phyloP scores from a whole-genome alignment of 2,888 invertebrate species.

The Clostera curtula region DNA sequence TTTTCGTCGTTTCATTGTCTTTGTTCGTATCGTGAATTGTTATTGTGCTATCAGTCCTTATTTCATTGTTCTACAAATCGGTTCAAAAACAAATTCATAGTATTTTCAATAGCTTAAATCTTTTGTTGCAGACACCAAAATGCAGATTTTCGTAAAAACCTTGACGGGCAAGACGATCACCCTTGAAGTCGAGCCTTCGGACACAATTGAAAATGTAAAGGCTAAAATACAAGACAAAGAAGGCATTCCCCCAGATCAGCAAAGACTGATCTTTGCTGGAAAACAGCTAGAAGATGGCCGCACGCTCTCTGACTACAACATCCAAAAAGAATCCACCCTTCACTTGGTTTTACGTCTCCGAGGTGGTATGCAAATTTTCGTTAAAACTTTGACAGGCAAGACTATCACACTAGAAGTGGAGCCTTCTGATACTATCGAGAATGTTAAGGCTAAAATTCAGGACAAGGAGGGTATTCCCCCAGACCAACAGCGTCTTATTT shows the following conservation, averaged over 20 bases:
- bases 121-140: constrained; percentile 47
- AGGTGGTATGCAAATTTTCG: constrained; percentile 87
- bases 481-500: constrained; percentile 76
- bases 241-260: constrained; percentile 32
- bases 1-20: constrained; percentile 54
- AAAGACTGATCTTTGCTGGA: constrained; percentile 27
- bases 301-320: constrained; percentile 27
- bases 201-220: constrained; percentile 30
- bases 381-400: constrained; percentile 91
- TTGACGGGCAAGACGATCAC: constrained; percentile 39
- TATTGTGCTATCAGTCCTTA: too few relatives aligned
- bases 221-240: constrained; percentile 28
- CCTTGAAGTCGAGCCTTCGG: constrained; percentile 30
- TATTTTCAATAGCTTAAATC: constrained; percentile 17
- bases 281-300: constrained; percentile 29
- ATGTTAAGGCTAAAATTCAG: constrained; percentile 90
- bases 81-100: constrained; percentile 29
- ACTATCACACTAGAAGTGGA: constrained; percentile 91
- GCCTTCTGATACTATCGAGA: constrained; percentile 89
- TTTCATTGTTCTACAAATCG: constrained; percentile 10
- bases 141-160: constrained; percentile 54
- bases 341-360: constrained; percentile 27
- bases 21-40: too few relatives aligned
- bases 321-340: constrained; percentile 28
- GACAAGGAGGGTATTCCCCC: constrained; percentile 87